These are phyloP conservation scores for Dynastes tityus DNA, from an alignment of 2,888 invertebrate species.

Conservation along the genomic window DNA sequence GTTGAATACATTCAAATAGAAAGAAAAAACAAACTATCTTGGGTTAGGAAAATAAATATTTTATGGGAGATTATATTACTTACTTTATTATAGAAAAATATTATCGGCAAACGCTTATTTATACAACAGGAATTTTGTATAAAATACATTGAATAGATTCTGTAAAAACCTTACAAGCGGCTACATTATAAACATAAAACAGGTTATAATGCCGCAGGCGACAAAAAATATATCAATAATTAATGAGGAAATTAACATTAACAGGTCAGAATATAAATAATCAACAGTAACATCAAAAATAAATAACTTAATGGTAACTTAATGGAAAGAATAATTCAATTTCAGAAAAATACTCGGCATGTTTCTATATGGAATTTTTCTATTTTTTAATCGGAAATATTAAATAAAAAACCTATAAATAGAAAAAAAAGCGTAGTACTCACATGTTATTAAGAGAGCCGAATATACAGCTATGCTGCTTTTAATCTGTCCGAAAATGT, in stretches of 20 bases:
- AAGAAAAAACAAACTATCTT: too few relatives aligned
- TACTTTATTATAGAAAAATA: too few relatives aligned
- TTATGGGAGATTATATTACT: too few relatives aligned
- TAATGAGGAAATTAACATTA: slow-evolving; percentile 29
- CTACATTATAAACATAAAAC: background rate
- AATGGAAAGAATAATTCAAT: background rate
- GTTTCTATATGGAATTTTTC: background rate
- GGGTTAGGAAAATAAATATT: too few relatives aligned
- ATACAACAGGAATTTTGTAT: too few relatives aligned
- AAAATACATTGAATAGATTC: background rate
- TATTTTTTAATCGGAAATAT: background rate
- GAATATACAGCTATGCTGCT: slow-evolving; percentile 60
- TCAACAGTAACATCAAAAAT: too few relatives aligned
- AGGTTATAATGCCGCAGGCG: background rate
- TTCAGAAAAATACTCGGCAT: background rate
- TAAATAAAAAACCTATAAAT: background rate
- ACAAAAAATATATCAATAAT: slow-evolving; percentile 18
- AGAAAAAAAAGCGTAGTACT: slow-evolving; percentile 47
- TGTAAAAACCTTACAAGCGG: too few relatives aligned
- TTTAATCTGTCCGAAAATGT: slow-evolving; percentile 60
- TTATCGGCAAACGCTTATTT: too few relatives aligned
- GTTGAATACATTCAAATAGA: too few relatives aligned
- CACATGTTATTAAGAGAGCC: slow-evolving; percentile 60
- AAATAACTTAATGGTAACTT: background rate
- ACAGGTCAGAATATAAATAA: background rate